phyloP scores from a whole-genome alignment of 2,888 invertebrate genomes.

The Steinernema carpocapsae region DNA sequence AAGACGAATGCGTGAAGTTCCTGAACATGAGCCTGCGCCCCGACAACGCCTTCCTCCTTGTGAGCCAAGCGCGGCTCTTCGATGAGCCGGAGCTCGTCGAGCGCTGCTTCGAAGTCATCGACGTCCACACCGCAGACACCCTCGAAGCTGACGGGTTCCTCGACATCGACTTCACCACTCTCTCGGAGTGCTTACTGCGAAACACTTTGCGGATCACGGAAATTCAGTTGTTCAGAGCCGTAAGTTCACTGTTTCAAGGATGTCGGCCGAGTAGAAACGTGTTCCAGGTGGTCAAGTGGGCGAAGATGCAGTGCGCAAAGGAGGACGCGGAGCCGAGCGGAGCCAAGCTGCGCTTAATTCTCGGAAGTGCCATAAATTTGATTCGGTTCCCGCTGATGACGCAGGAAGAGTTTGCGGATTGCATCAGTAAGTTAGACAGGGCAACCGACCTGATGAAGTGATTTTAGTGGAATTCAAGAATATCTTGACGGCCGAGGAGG shows the following conservation, averaged over 20 bases:
- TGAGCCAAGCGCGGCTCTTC: conserved; percentile 80
- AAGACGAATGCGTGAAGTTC: conserved; percentile 83
- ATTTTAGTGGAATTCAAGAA: background rate
- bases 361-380: conserved; percentile 78
- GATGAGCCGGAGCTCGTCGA: conserved; percentile 83
- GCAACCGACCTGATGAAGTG: background rate
- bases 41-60: conserved; percentile 82
- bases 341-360: conserved; percentile 75
- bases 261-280: conserved; percentile 32
- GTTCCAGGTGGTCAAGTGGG: conserved; percentile 61
- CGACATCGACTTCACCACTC: conserved; percentile 81
- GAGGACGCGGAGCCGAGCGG: conserved; percentile 76
- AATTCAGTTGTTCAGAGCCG: conserved; percentile 80
- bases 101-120: conserved; percentile 82
- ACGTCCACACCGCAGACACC: conserved; percentile 82
- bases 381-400: conserved; percentile 85
- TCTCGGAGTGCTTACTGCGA: conserved; percentile 79
- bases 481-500: conserved; percentile 72
- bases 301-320: conserved; percentile 76
- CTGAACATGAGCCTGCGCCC: conserved; percentile 78
- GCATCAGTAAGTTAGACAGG: conserved; percentile 50
- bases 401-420: conserved; percentile 82
- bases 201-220: conserved; percentile 82
- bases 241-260: conserved; percentile 69
- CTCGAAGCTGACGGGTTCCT: conserved; percentile 81